Conservation (phyloP, 2,888 invertebrate species). For the Neoscelio sp. region DNA sequence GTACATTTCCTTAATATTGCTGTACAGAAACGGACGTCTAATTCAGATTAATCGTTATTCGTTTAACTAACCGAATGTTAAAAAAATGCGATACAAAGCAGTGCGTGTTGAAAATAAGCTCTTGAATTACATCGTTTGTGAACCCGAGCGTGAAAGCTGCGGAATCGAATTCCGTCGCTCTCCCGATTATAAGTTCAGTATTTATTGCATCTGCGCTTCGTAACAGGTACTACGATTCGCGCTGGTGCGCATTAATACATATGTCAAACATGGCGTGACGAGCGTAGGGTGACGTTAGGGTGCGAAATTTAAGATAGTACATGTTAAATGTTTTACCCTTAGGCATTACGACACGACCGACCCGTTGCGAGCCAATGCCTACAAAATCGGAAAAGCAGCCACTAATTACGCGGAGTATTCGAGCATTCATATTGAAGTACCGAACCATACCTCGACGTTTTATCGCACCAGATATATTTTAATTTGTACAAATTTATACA, state of each 20-base stretch:
- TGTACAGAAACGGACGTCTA: no score
- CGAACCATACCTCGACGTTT: no score
- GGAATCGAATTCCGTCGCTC: conserved; percentile 12
- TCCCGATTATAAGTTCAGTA: conserved; percentile 3
- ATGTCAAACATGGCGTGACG: conserved; percentile 2
- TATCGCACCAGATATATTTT: no score
- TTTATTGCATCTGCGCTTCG: conserved; percentile 19
- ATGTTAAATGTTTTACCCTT: conserved; percentile 58
- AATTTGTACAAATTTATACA: no score
- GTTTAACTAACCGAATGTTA: neutral
- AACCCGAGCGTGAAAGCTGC: conserved; percentile 6
- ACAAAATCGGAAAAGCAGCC: conserved; percentile 75
- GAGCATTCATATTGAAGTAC: conserved; percentile 74
- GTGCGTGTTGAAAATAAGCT: conserved; percentile 2
- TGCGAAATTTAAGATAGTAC: neutral
- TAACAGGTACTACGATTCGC: conserved; percentile 16
- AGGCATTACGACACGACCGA: no score
- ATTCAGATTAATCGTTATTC: no score
- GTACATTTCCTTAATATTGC: no score
- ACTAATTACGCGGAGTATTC: conserved; percentile 78
- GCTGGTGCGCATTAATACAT: conserved; percentile 7
- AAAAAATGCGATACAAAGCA: neutral
- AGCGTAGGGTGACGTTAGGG: conserved; percentile 65
- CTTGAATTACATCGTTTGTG: conserved; percentile 13
- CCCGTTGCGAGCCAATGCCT: conserved; percentile 68